Conservation (phyloP, 2,113 vertebrate genomes). For the Ciconia boyciana region DNA sequence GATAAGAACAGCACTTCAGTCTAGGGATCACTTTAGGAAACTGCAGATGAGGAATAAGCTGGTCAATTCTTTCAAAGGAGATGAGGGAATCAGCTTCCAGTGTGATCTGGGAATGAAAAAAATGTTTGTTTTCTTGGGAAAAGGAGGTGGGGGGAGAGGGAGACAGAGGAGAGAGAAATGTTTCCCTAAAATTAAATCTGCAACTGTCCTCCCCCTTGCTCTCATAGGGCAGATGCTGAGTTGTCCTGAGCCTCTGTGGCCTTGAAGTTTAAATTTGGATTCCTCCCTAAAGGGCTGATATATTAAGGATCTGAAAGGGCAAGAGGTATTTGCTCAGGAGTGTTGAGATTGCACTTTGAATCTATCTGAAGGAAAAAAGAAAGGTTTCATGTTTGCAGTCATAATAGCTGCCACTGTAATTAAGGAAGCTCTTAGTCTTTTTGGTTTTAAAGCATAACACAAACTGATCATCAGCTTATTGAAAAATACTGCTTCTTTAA, state of each 20-base stretch:
- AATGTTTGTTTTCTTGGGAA: not conserved
- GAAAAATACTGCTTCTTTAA: not conserved
- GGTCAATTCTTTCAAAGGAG: not conserved
- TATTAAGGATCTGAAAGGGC: not conserved
- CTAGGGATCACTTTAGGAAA: not conserved
- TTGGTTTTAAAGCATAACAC: not conserved
- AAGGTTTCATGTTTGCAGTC: not conserved
- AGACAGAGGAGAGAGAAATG: not conserved
- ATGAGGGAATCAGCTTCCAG: not conserved
- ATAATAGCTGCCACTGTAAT: not conserved
- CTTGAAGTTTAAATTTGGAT: conserved; percentile 21
- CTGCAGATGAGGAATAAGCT: not conserved
- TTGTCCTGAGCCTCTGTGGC: not conserved
- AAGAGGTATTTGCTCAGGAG: not conserved
- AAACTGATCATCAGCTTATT: not conserved
- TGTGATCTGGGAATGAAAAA: not conserved
- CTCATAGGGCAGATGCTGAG: not conserved
- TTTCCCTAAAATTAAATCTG: not conserved
- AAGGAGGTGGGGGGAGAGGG: not conserved
- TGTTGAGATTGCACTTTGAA: not conserved
- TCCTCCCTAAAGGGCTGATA: not conserved
- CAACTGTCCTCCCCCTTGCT: not conserved
- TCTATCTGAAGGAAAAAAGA: not conserved
- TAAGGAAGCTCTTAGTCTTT: not conserved
- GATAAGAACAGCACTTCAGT: not conserved